phyloP scores from a whole-genome alignment of 2,113 vertebrate genomes.

The Theristicus caerulescens region DNA sequence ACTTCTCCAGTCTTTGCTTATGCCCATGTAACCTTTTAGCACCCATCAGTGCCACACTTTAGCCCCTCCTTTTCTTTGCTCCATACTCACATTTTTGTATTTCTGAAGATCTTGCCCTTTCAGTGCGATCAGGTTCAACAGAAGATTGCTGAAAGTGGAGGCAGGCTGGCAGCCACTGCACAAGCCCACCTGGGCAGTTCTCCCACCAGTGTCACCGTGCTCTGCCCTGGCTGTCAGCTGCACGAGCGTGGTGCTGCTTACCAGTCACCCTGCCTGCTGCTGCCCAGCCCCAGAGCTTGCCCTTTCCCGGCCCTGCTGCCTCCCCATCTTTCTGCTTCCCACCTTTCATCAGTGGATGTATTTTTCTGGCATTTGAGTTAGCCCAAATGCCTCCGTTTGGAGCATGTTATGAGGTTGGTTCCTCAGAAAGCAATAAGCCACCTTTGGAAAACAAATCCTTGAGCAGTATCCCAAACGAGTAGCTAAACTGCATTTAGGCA shows the following conservation, averaged over 20 bases:
- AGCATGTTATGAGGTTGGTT: rapidly evolving
- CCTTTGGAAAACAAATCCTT: not conserved
- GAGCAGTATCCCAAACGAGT: not conserved
- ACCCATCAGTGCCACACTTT: not conserved
- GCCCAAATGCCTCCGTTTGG: not conserved
- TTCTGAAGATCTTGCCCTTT: not conserved
- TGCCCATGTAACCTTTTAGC: not conserved
- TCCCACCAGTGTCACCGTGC: rapidly evolving
- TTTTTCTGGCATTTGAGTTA: not conserved
- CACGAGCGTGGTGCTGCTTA: rapidly evolving
- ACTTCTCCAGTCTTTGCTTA: not conserved
- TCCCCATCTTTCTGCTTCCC: not conserved
- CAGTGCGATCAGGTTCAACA: rapidly evolving
- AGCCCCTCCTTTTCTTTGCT: not conserved
- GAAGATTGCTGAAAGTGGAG: not conserved
- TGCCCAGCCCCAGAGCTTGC: not conserved
- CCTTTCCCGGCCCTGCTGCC: not conserved
- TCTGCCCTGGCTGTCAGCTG: not conserved
- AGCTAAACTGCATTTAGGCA: not conserved
- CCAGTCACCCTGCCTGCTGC: not conserved
- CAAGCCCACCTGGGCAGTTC: not conserved
- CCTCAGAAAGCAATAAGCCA: not conserved
- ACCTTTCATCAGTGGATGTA: not conserved
- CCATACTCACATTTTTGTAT: not conserved
- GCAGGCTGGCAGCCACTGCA: not conserved